Base-by-base conservation (phyloP, 2,113 vertebrate species). In the Polypterus bichir region DNA sequence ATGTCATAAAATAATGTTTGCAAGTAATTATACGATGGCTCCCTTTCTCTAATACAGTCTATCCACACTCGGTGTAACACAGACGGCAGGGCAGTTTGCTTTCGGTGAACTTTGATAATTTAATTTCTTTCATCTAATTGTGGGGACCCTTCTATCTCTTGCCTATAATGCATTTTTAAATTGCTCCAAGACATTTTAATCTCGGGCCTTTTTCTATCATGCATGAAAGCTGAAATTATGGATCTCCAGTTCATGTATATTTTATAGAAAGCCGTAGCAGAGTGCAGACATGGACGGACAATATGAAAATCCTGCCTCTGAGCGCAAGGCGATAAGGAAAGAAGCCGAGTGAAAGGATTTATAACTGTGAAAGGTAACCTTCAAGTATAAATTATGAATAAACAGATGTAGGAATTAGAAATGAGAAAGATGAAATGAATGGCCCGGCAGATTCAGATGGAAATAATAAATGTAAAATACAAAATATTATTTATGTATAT, bases 71-170 rank as follows among this genome's bases (percentile, higher is more conserved):
- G 6, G n/a, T 60, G 6, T 6, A 27, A 9, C 4, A 8, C 10
- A 54, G 10, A 8, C 5, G 6, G 11, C 11, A 3, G 3, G 11
- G 9, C 4, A 44, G 3, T 7, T 62, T 63, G n/a, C 67, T 55
- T 73, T 47, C 66, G 73, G 57, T 57, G 74, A 66, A 71, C 62
- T 66, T 59, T 54, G 70, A 49, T 78, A 79, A 79, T 78, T 74
- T 67, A 63, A 74, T 73, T 80, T 74, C 48, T 78, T 79, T 81
- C 68, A 74, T 79, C 62, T 72, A 49, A 60, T 66, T 9, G 65
- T 68, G 72, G 62, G 72, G 71, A 62, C 3, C 2, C 62, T 67
- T 59, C 55, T 45, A 9, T 65, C 49, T 70, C 66, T 56, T 73
- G 64, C 66, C 58, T 67, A 59, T 74, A 76, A 79, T 68, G 65